Evolutionary conservation across 2,797 vertebrate species (phyloP).

Genomic region (Cynopterus sphinx): DNA sequence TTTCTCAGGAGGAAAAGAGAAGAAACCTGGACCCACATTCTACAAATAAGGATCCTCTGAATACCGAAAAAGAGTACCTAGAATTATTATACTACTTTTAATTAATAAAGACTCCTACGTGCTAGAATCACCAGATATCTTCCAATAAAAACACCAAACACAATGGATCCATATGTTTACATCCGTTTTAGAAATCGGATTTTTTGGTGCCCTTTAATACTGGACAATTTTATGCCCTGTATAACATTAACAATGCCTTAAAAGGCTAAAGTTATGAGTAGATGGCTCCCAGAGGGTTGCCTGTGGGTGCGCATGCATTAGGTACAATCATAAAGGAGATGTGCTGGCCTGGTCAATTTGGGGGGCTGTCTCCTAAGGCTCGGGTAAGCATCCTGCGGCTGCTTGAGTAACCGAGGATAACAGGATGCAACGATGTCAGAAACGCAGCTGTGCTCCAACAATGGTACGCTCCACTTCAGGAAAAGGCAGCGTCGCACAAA

Average conservation of each 20-base stretch:
- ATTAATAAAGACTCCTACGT: neutral
- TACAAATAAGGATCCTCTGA: neutral
- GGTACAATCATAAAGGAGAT: neutral
- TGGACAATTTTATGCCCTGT: neutral
- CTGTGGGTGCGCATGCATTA: neutral
- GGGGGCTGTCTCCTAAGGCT: neutral
- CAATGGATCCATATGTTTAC: neutral
- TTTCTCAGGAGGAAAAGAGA: neutral
- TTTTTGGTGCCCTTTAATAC: neutral
- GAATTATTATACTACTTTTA: neutral
- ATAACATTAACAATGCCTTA: neutral
- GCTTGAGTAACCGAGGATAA: no score
- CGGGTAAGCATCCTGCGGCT: neutral
- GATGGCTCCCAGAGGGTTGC: neutral
- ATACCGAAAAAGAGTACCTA: neutral
- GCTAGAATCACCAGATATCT: neutral
- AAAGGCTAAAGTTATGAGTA: neutral
- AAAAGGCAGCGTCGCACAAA: accelerated
- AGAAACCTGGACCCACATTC: neutral
- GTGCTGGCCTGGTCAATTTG: neutral
- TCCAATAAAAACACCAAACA: neutral
- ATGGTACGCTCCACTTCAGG: neutral
- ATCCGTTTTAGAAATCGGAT: neutral
- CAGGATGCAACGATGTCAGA: neutral
- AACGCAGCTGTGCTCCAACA: neutral